A percentile compares a stretch with the other conserved stretches of the same genome.
These are phyloP conservation scores for Cygnus olor DNA, from an alignment of 2,797 vertebrate genomes.

Conservation along the genomic window DNA sequence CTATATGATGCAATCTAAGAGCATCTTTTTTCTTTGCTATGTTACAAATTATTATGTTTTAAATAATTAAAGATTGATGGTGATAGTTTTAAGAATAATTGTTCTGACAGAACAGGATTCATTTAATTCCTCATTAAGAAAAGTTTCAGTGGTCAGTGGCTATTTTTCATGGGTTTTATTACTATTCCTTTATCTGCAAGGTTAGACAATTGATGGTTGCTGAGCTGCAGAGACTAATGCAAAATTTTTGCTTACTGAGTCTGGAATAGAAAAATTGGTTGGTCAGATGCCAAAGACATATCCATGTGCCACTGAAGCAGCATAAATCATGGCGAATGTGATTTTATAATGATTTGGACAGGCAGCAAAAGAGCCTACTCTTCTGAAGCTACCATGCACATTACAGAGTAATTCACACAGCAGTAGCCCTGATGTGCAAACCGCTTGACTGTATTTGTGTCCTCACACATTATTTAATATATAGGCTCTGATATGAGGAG, in stretches of 20 bases:
- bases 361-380: not conserved
- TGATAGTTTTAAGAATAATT: not conserved
- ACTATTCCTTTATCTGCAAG: not conserved
- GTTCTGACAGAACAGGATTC: not conserved
- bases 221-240: constrained; percentile 9
- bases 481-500: not conserved
- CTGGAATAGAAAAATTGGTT: constrained; percentile 43
- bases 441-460: not conserved
- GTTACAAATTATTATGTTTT: not conserved
- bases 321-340: not conserved
- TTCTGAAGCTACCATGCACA: not conserved
- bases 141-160: not conserved
- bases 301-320: not conserved
- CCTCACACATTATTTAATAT: not conserved
- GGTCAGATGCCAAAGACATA: constrained; percentile 43
- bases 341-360: constrained; percentile 4
- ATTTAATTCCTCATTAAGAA: not conserved
- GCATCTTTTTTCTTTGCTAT: not conserved
- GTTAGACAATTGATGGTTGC: not conserved
- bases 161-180: not conserved
- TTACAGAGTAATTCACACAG: not conserved
- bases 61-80: not conserved
- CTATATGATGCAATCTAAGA: not conserved
- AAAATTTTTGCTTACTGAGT: constrained; percentile 43
- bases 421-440: not conserved